Percentiles rank a stretch among this genome's conserved stretches.
These are phyloP conservation scores for Recurvirostra avosetta DNA, from an alignment of 2,113 vertebrate species.

Conservation along the genomic window DNA sequence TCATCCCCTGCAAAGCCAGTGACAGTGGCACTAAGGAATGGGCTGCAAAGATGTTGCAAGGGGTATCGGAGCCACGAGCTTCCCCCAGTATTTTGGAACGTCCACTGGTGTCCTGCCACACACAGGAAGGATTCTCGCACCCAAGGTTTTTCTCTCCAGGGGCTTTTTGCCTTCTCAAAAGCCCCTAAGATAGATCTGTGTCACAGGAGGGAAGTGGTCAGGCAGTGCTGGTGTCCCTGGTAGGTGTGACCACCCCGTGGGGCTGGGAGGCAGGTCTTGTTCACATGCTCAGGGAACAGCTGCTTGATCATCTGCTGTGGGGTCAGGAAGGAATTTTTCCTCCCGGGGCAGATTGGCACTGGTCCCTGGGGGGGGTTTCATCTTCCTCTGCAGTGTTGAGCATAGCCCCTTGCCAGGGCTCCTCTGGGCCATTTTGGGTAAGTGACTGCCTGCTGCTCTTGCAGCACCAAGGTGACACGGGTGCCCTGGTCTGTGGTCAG, in stretches of 20 bases:
- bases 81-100: background rate
- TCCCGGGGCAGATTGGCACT: accelerated
- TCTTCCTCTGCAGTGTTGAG: background rate
- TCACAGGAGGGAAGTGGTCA: background rate
- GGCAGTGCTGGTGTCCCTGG: background rate
- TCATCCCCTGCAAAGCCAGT: background rate
- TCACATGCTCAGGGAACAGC: background rate
- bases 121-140: background rate
- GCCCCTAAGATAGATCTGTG: background rate
- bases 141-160: too few species aligned
- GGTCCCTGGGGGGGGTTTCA: accelerated
- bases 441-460: background rate
- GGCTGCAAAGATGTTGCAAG: background rate
- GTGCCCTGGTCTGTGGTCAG: background rate
- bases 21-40: background rate
- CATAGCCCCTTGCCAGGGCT: background rate
- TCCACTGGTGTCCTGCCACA: background rate
- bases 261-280: background rate
- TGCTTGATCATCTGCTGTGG: background rate
- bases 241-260: background rate
- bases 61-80: background rate
- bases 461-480: background rate
- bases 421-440: background rate
- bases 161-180: background rate
- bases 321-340: background rate